A percentile compares a stretch with the other conserved stretches of the same genome.
phyloP scores from a whole-genome alignment of 2,888 invertebrate genomes.

The Asteroscopus sphinx region DNA sequence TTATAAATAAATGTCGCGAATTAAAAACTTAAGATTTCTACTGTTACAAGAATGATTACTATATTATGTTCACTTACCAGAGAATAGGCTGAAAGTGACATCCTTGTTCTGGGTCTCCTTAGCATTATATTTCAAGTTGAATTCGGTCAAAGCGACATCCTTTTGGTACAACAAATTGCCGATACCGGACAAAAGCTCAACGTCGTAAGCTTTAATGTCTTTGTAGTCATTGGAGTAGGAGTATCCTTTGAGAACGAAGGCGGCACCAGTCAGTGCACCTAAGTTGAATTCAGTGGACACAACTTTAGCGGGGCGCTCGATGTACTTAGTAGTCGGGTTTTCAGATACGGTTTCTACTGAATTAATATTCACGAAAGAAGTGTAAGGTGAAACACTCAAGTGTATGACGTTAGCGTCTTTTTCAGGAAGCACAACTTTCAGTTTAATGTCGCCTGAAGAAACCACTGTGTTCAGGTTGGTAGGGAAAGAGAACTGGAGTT shows the following conservation, averaged over 20 bases:
- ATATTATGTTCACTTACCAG: conserved; percentile 66
- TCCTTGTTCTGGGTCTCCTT: conserved; percentile 81
- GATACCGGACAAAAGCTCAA: conserved; percentile 60
- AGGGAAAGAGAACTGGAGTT: conserved; percentile 90
- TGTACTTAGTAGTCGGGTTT: conserved; percentile 80
- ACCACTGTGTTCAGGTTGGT: conserved; percentile 83
- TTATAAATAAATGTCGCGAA: too few species aligned
- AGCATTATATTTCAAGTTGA: conserved; percentile 84
- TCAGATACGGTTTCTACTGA: conserved; percentile 85
- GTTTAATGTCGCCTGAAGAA: conserved; percentile 77
- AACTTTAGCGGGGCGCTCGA: conserved; percentile 72
- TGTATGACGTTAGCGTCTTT: conserved; percentile 88
- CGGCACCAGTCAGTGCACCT: conserved; percentile 86
- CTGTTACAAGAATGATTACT: too few species aligned
- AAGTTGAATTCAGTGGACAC: conserved; percentile 71
- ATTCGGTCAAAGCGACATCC: conserved; percentile 83
- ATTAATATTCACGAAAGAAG: conserved; percentile 88
- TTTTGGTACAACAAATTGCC: conserved; percentile 69
- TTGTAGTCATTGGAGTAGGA: conserved; percentile 86
- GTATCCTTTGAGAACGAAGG: conserved; percentile 85
- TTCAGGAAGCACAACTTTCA: conserved; percentile 84
- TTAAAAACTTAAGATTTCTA: too few species aligned
- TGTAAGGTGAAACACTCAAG: conserved; percentile 91
- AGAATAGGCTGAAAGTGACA: conserved; percentile 75
- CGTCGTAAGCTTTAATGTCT: conserved; percentile 71